phyloP scores from a whole-genome alignment of 2,888 invertebrate genomes.

The Andrena marginata region DNA sequence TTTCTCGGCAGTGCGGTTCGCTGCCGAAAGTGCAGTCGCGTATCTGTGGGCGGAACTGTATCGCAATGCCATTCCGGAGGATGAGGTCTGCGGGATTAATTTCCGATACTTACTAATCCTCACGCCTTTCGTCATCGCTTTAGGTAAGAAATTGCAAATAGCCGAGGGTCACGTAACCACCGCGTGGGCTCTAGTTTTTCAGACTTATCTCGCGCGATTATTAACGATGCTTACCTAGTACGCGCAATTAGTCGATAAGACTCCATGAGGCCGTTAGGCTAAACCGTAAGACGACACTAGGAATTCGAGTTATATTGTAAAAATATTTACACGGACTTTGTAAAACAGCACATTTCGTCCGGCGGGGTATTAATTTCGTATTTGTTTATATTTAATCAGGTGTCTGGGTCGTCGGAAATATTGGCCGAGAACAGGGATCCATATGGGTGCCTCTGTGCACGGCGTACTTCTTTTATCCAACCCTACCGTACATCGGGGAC shows the following conservation, averaged over 20 bases:
- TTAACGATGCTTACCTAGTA: not conserved
- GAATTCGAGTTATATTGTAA: not conserved
- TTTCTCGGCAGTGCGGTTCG: conserved; percentile 92
- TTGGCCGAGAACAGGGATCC: conserved; percentile 92
- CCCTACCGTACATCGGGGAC: conserved; percentile 91
- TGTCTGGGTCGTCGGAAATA: conserved; percentile 95
- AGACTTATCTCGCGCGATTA: not conserved
- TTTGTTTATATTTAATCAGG: conserved; percentile 87
- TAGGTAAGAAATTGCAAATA: conserved; percentile 86
- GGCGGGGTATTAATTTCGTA: not conserved
- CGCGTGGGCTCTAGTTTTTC: not conserved
- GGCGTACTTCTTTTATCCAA: conserved; percentile 89
- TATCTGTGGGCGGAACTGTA: conserved; percentile 93
- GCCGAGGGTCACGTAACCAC: not conserved
- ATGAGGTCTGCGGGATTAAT: conserved; percentile 90
- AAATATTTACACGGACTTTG: not conserved
- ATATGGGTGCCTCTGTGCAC: conserved; percentile 90
- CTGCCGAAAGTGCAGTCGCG: conserved; percentile 91
- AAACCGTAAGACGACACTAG: not conserved
- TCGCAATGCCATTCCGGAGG: conserved; percentile 91
- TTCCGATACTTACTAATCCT: conserved; percentile 90
- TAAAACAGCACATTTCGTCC: not conserved
- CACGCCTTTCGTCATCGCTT: conserved; percentile 90
- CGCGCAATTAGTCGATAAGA: conserved; percentile 33
- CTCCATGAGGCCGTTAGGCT: not conserved